phyloP scores from a whole-genome alignment of 1,140 invertebrate genomes.

The Spodoptera frugiperda region DNA sequence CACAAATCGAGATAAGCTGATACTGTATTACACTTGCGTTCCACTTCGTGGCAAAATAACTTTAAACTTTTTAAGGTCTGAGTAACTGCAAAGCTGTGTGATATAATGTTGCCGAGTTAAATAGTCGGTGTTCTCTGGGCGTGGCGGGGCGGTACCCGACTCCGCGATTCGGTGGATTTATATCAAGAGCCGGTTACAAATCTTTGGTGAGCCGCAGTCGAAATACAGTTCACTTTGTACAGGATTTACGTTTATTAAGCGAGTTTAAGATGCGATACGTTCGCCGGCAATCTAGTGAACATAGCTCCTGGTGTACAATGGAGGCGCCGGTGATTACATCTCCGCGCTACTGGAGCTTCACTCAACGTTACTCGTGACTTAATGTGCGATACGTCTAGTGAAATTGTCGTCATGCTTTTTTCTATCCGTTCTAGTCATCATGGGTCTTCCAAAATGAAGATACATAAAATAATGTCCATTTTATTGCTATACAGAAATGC shows the following conservation, averaged over 20 bases:
- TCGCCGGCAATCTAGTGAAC: conserved; percentile 29
- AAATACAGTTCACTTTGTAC: conserved; percentile 76
- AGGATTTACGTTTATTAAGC: conserved; percentile 72
- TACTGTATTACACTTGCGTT: conserved; percentile 38
- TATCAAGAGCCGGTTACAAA: conserved; percentile 73
- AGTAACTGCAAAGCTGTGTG: conserved; percentile 49
- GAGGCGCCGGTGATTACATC: conserved; percentile 8
- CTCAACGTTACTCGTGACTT: too few species aligned
- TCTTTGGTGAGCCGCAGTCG: conserved; percentile 78
- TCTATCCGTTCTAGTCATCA: too few species aligned
- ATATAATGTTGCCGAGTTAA: conserved; percentile 61
- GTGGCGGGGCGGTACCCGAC: conserved; percentile 60
- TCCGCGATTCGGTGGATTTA: conserved; percentile 68
- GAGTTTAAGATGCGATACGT: conserved; percentile 51
- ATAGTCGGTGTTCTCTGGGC: conserved; percentile 58
- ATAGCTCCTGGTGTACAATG: not conserved
- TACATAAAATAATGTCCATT: too few species aligned
- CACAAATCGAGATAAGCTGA: conserved; percentile 27
- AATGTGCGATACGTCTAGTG: too few species aligned
- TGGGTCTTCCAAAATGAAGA: too few species aligned
- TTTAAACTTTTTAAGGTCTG: conserved; percentile 46
- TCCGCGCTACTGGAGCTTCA: not conserved
- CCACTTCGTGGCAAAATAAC: conserved; percentile 38
- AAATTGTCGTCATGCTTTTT: too few species aligned
- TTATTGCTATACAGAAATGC: too few species aligned